phyloP scores from a whole-genome alignment of 1,140 invertebrate genomes.

The Semibalanus balanoides region DNA sequence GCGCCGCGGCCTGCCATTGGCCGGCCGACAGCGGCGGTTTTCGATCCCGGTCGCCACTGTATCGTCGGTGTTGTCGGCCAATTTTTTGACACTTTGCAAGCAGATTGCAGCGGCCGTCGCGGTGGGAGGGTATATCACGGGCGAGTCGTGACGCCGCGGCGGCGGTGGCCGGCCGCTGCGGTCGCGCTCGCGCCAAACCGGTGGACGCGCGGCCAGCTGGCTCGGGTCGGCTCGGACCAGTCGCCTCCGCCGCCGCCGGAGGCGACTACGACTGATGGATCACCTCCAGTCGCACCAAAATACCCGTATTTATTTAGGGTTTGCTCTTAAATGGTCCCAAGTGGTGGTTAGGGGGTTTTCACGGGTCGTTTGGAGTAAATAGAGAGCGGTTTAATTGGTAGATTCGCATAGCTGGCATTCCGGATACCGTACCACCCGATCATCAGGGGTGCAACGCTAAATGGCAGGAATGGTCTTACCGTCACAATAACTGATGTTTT shows the following conservation, averaged over 20 bases:
- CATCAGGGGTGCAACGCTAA: constrained; percentile 1
- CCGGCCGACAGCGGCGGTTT: neutral
- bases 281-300: neutral
- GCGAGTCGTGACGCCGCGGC: neutral
- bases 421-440: constrained; percentile 9
- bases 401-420: constrained; percentile 22
- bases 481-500: too few relatives aligned
- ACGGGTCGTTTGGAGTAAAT: neutral
- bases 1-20: neutral
- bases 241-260: neutral
- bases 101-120: neutral
- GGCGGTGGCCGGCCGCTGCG: neutral
- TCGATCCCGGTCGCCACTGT: neutral
- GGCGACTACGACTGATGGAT: neutral
- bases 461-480: too few relatives aligned
- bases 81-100: constrained; percentile 2
- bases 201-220: neutral
- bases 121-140: too few relatives aligned
- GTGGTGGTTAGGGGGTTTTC: neutral
- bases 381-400: constrained; percentile 14
- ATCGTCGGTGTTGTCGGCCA: neutral
- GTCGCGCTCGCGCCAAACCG: neutral
- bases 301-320: constrained; percentile 3
- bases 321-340: neutral
- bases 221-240: too few relatives aligned